Percentiles rank a stretch among this genome's conserved stretches.
These are phyloP conservation scores for Lepisosteus oculatus DNA, from an alignment of 2,113 vertebrate species.

Conservation along the genomic window DNA sequence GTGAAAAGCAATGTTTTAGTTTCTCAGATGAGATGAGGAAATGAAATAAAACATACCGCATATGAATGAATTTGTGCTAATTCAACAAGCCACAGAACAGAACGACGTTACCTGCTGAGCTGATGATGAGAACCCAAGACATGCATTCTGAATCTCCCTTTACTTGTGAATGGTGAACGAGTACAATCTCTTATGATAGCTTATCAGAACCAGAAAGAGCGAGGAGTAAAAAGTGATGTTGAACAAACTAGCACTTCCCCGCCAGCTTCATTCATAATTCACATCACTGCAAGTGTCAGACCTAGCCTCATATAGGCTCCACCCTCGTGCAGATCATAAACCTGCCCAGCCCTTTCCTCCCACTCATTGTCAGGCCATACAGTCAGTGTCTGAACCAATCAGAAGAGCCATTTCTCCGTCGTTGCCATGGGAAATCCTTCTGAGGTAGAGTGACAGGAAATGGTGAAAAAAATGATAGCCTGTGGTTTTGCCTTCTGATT, in stretches of 20 bases:
- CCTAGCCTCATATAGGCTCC: conserved; percentile 12
- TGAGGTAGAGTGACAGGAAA: conserved; percentile 15
- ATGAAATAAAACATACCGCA: background rate
- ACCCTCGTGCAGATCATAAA: conserved; percentile 20
- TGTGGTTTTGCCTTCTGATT: background rate
- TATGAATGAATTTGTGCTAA: background rate
- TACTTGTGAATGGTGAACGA: background rate
- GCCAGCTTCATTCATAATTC: conserved; percentile 14
- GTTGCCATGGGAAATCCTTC: conserved; percentile 19
- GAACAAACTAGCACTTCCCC: background rate
- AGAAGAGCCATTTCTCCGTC: background rate
- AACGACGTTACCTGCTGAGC: conserved; percentile 52
- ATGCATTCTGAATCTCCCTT: background rate
- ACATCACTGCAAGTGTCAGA: conserved; percentile 13
- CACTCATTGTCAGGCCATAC: background rate
- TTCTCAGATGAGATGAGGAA: no score
- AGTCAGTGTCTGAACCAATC: conserved; percentile 20
- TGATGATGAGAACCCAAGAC: conserved; percentile 31
- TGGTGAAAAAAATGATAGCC: conserved; percentile 2
- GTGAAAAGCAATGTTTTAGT: no score
- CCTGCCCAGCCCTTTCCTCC: conserved; percentile 32
- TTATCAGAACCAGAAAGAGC: background rate
- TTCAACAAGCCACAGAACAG: background rate
- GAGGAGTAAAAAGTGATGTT: background rate
- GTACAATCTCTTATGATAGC: background rate